Base-by-base conservation (phyloP, 2,113 vertebrate species). In the Nesospiza acunhae region DNA sequence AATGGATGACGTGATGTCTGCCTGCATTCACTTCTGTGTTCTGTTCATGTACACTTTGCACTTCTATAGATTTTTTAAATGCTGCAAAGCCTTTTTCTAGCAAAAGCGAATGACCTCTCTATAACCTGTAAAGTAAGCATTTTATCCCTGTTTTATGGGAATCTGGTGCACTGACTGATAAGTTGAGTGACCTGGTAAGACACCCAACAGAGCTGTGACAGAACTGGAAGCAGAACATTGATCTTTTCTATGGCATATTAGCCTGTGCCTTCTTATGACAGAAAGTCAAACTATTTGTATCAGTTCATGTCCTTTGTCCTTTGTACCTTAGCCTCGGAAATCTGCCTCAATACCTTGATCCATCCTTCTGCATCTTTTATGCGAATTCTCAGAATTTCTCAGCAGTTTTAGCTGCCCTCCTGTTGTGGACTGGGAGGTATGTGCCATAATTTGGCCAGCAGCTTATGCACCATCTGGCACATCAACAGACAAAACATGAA, bases 351-450 rank as follows among this genome's bases (percentile, higher is more conserved):
- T 62, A 60, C 18, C 46, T 84, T 80, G 28, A 42, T 74, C 8
- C 28, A 77, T 49, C 8, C 14, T 60, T 31, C 68, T 44, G 12
- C 23, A n/a, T 33, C 0, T 90, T 76, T 79, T 67, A 55, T 53
- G n/a, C 47, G 33, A 67, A 55, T 24, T 70, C 18, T 83, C 53
- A 64, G 67, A 73, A 85, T 39, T 85, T 50, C 30, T 56, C 4
- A 83, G 35, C 49, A 79, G 28, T 85, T 70, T 19, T 44, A 67
- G 3, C 14, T 76, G 16, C 22, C 4, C 4, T 41, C 9, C 63
- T 11, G 5, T 62, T 0, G 0, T 77, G 16, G 10, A 41, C 55
- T 91, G 28, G 47, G 55, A 87, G 8, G 8, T 23, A 18, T 0
- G 0, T 74, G n/a, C 19, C 41, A 35, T 35, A 69, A 41, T 10